Evolutionary conservation across 2,888 invertebrate genomes (phyloP).

Genomic region (Steinernema hermaphroditum): DNA sequence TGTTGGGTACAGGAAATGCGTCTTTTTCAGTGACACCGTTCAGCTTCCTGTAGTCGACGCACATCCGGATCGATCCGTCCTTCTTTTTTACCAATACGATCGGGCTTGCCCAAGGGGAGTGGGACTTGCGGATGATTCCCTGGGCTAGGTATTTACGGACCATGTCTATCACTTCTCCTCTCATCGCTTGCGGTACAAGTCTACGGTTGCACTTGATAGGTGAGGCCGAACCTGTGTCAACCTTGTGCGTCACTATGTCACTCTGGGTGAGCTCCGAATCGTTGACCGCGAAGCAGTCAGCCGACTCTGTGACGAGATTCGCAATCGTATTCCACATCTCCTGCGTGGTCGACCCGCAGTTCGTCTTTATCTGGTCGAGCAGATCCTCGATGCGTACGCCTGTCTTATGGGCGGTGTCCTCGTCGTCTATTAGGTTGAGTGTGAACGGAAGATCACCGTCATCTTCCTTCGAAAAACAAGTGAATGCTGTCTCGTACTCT

Average conservation of each 20-base stretch:
- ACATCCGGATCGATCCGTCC: slow-evolving; percentile 52
- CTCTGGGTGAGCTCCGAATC: slow-evolving; percentile 34
- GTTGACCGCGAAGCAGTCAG: slow-evolving; percentile 32
- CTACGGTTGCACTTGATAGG: slow-evolving; percentile 34
- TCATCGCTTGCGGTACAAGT: slow-evolving; percentile 34
- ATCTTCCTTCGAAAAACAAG: too few species aligned
- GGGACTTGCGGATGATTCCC: slow-evolving; percentile 48
- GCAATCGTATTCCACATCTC: neutral
- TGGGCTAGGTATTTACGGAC: slow-evolving; percentile 31
- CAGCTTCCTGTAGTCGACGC: too few species aligned
- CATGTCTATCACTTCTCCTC: slow-evolving; percentile 32
- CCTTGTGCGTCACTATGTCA: too few species aligned
- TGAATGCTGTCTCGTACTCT: too few species aligned
- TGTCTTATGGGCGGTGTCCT: too few species aligned
- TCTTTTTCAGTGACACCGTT: too few species aligned
- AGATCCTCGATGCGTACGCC: neutral
- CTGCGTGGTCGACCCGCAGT: neutral
- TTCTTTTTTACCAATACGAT: slow-evolving; percentile 67
- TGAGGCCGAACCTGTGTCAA: slow-evolving; percentile 30
- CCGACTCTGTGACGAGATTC: neutral
- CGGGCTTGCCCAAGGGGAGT: slow-evolving; percentile 65
- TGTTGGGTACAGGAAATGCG: too few species aligned
- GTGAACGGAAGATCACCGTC: too few species aligned
- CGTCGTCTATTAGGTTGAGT: too few species aligned
- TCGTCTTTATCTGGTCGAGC: neutral